Base-by-base conservation (phyloP, 1,140 invertebrate genomes). In the Drosophila azteca region DNA sequence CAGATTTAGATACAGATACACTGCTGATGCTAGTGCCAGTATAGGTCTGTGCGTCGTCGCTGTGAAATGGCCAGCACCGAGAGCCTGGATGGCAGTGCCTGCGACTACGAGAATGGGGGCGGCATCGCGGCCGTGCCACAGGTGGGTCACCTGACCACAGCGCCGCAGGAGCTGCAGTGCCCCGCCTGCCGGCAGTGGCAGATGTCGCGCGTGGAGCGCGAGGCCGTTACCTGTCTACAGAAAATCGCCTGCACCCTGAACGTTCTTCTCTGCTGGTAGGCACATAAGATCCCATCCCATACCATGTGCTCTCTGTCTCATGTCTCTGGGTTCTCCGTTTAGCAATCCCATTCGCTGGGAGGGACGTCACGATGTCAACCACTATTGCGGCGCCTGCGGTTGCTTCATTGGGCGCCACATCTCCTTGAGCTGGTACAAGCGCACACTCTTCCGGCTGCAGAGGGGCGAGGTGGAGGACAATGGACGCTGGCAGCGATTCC, bases 341-440 rank as follows among this genome's bases (percentile, higher is more conserved):
- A 91, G 90, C 63, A 77, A 75, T 66, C 83, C 87, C 51, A 90
- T 91, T 35, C 44, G 65, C 6, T 91, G 90, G 90, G 17, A 35
- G 5, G 90, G 90, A 0, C 60, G 90, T 2, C 76, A 90, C 43
- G 90, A 91, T 64, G 64, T 79, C 13, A 91, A 91, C 60, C 90
- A 91, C 49, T 91, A 91, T 51, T 91, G 88, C 64, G 74, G 79
- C 50, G 53, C 73, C 6, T 91, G 90, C 46, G 90, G 90, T 39
- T 91, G 90, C 46, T 91, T 87, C 45, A 84, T 91, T 51, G 90
- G 90, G 48, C 87, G 90, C 11, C 55, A 90, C 48, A 91, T 91
- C 6, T 65, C 80, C 0, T 52, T 91, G 5, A 91, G 90, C 35
- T 91, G 90, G 90, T 90, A 91, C 26, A 91, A 91, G 31, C 64